phyloP scores from a whole-genome alignment of 2,888 invertebrate species.

The Volucella bombylans region DNA sequence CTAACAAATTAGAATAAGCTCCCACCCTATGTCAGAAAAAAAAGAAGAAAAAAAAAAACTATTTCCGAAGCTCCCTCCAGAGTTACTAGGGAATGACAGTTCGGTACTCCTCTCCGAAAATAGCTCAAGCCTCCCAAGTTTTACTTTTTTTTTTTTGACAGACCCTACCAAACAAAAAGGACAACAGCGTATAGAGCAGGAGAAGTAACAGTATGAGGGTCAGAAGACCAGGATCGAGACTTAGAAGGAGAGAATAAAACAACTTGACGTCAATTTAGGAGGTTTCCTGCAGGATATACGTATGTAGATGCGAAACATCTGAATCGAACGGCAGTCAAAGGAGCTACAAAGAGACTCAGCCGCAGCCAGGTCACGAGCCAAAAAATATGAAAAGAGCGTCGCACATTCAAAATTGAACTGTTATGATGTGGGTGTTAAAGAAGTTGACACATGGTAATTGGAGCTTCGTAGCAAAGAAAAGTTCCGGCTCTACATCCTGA shows the following conservation, averaged over 20 bases:
- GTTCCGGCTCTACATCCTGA: not conserved
- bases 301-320: constrained; percentile 15
- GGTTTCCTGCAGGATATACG: constrained; percentile 48
- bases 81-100: constrained; percentile 12
- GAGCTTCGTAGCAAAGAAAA: not conserved
- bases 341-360: not conserved
- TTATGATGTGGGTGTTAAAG: constrained; percentile 27
- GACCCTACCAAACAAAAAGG: constrained; percentile 53
- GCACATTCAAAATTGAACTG: constrained; percentile 37
- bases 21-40: not conserved
- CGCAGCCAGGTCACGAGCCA: not conserved
- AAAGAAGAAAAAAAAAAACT: constrained; percentile 41
- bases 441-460: constrained; percentile 46
- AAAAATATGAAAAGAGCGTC: not conserved
- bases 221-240: not conserved
- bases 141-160: constrained; percentile 30
- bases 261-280: constrained; percentile 73
- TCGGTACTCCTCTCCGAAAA: constrained; percentile 44
- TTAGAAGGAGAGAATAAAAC: constrained; percentile 48
- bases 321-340: constrained; percentile 27
- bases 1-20: constrained; percentile 52
- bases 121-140: constrained; percentile 49
- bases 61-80: constrained; percentile 26
- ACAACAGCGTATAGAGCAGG: not conserved
- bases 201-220: not conserved